These are phyloP conservation scores for Coenonympha glycerion DNA, from an alignment of 2,888 invertebrate species.

Conservation along the genomic window DNA sequence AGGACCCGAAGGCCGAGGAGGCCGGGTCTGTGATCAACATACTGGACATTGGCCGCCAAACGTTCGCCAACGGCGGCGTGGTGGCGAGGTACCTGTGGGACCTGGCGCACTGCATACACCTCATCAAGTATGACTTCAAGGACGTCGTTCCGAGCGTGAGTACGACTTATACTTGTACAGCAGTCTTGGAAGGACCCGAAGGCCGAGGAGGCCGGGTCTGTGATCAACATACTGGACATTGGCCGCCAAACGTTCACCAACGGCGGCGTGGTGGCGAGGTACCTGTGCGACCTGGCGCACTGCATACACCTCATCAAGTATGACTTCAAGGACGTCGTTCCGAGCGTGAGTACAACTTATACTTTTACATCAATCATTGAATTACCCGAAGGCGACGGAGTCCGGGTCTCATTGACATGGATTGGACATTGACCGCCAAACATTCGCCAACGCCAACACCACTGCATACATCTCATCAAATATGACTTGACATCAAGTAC, in stretches of 20 bases:
- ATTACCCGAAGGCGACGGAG: conserved; percentile 72
- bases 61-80: conserved; percentile 72
- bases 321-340: conserved; percentile 80
- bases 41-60: conserved; percentile 73
- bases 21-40: conserved; percentile 78
- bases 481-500: conserved; percentile 81
- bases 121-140: conserved; percentile 81
- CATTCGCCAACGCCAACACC: conserved; percentile 75
- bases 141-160: conserved; percentile 76
- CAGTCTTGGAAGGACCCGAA: conserved; percentile 71
- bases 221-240: conserved; percentile 77
- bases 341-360: conserved; percentile 49
- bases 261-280: conserved; percentile 75
- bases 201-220: conserved; percentile 74
- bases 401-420: conserved; percentile 79
- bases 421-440: conserved; percentile 73
- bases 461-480: conserved; percentile 79
- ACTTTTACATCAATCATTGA: too few species aligned
- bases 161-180: too few species aligned
- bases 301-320: conserved; percentile 79
- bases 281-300: conserved; percentile 80
- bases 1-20: conserved; percentile 72
- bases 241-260: conserved; percentile 71
- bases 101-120: conserved; percentile 79
- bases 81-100: conserved; percentile 78